Evolutionary conservation across 2,888 invertebrate species (phyloP).

Genomic region (Melanchra persicariae): DNA sequence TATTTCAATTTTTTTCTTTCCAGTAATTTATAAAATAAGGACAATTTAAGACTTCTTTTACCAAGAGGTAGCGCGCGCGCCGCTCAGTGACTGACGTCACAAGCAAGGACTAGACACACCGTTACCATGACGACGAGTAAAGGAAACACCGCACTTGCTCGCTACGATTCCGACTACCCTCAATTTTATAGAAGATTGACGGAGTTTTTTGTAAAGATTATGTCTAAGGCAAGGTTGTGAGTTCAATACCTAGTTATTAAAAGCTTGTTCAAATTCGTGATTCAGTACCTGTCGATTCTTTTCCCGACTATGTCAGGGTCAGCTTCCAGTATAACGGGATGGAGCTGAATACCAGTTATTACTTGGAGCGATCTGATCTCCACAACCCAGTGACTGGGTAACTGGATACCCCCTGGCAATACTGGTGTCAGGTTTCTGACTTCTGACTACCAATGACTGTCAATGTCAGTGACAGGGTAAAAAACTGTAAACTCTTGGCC

Average conservation of each 20-base stretch:
- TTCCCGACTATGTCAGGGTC: neutral
- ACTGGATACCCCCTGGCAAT: no score
- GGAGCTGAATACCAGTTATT: slow-evolving; percentile 12
- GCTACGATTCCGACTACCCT: slow-evolving; percentile 29
- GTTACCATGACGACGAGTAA: slow-evolving; percentile 58
- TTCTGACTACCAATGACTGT: no score
- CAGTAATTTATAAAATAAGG: slow-evolving; percentile 62
- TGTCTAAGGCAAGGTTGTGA: slow-evolving; percentile 36
- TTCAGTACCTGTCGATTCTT: neutral
- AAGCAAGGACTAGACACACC: slow-evolving; percentile 36
- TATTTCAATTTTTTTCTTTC: neutral
- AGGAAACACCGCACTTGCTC: slow-evolving; percentile 30
- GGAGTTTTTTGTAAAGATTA: slow-evolving; percentile 10
- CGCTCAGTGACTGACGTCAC: slow-evolving; percentile 54
- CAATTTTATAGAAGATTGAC: slow-evolving; percentile 1
- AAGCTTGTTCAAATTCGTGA: slow-evolving; percentile 16
- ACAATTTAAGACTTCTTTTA: slow-evolving; percentile 65
- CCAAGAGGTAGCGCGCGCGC: slow-evolving; percentile 52
- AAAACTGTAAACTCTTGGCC: neutral
- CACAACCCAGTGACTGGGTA: neutral
- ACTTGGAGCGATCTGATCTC: neutral
- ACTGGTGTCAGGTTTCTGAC: no score
- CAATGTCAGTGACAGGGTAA: neutral
- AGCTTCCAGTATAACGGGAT: neutral
- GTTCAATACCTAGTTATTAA: slow-evolving; percentile 31